Evolutionary conservation across 2,113 vertebrate species (phyloP).

Genomic region (Cygnus atratus): DNA sequence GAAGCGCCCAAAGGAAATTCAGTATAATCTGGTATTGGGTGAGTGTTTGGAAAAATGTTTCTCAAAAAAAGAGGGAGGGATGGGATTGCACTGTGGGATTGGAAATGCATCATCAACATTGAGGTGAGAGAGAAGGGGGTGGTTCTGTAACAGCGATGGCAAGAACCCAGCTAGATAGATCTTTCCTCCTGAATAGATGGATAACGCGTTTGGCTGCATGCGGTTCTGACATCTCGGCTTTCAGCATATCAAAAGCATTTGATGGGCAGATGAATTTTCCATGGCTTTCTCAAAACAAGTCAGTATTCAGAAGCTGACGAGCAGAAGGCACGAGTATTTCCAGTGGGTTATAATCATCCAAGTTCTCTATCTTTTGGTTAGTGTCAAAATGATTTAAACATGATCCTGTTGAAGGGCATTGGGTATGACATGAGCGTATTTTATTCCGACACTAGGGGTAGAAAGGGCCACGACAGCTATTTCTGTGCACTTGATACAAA

Average conservation of each 20-base stretch:
- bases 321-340: background rate
- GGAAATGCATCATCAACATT: background rate
- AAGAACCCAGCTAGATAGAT: background rate
- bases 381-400: rapidly evolving
- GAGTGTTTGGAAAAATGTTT: background rate
- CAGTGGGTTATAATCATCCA: background rate
- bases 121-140: background rate
- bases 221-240: background rate
- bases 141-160: background rate
- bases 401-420: background rate
- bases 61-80: background rate
- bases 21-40: background rate
- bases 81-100: background rate
- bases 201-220: background rate
- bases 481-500: background rate
- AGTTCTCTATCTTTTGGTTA: background rate
- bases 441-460: background rate
- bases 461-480: background rate
- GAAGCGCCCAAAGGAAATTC: background rate
- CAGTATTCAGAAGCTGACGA: background rate
- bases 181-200: background rate
- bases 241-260: background rate
- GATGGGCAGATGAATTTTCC: background rate
- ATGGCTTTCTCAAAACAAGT: background rate
- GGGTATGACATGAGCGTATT: background rate